Evolutionary conservation across 2,888 invertebrate genomes (phyloP).

Genomic region (Stegophylla sp.): DNA sequence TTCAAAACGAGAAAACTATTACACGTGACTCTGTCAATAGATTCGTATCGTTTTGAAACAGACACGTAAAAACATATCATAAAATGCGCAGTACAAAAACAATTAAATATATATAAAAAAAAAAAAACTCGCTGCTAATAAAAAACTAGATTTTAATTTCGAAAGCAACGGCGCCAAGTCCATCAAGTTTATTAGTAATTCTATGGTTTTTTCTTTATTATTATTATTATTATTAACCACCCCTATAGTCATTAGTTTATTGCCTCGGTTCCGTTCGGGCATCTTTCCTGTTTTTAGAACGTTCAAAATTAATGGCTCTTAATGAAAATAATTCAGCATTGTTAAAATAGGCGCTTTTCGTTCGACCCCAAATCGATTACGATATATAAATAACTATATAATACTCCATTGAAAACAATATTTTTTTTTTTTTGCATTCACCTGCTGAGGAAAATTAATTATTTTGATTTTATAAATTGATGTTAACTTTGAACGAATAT

Average conservation of each 20-base stretch:
- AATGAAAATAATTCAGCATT: constrained; percentile 40
- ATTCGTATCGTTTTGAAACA: too few relatives aligned
- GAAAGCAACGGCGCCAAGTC: constrained; percentile 11
- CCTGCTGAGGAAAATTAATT: neutral
- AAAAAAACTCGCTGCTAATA: too few relatives aligned
- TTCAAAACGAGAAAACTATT: too few relatives aligned
- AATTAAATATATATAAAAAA: too few relatives aligned
- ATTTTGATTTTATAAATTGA: neutral
- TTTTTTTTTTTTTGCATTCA: constrained; percentile 1
- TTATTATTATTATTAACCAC: constrained; percentile 21
- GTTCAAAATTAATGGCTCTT: constrained; percentile 24
- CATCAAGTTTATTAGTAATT: constrained; percentile 28
- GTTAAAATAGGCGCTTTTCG: constrained; percentile 14
- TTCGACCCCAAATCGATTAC: constrained; percentile 1
- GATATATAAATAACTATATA: constrained; percentile 21
- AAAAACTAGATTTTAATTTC: neutral
- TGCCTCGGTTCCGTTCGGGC: constrained; percentile 11
- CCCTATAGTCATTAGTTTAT: constrained; percentile 35
- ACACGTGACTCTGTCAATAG: too few relatives aligned
- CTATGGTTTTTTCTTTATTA: constrained; percentile 13
- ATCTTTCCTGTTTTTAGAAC: constrained; percentile 10
- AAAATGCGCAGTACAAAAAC: too few relatives aligned
- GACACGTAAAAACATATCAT: too few relatives aligned
- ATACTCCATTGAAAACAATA: neutral
- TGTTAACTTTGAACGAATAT: too few relatives aligned